These are phyloP conservation scores for Andrena cerasifolii DNA, from an alignment of 1,140 invertebrate species.

Conservation along the genomic window DNA sequence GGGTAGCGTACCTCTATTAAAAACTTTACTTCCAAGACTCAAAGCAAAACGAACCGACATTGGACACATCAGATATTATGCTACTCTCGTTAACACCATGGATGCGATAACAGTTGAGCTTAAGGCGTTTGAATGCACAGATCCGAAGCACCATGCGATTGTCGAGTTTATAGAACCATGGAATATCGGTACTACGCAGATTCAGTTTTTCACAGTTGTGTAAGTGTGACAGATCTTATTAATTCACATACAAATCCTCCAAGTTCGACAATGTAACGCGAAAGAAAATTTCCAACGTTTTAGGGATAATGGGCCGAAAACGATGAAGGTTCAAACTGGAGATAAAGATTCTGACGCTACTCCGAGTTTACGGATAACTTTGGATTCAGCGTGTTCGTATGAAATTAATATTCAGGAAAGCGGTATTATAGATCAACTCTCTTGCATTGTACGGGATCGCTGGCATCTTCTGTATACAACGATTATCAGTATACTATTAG, in stretches of 20 bases:
- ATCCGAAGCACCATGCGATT: slow-evolving; percentile 82
- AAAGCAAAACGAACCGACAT: slow-evolving; percentile 47
- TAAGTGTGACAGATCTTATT: slow-evolving; percentile 57
- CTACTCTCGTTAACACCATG: slow-evolving; percentile 62
- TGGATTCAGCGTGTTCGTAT: slow-evolving; percentile 85
- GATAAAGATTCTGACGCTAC: slow-evolving; percentile 75
- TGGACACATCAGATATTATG: slow-evolving; percentile 71
- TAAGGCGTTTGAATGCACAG: slow-evolving; percentile 74
- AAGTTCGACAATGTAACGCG: too few relatives aligned
- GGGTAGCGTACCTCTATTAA: slow-evolving; percentile 36
- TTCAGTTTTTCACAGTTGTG: slow-evolving; percentile 85
- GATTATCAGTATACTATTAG: slow-evolving; percentile 72
- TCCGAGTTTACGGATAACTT: slow-evolving; percentile 81
- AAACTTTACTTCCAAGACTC: slow-evolving; percentile 39
- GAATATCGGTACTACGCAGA: slow-evolving; percentile 84
- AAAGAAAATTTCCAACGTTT: slow-evolving; percentile 25
- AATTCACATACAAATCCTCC: too few relatives aligned
- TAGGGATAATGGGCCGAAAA: slow-evolving; percentile 80
- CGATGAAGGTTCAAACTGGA: slow-evolving; percentile 81
- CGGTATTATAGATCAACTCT: slow-evolving; percentile 72
- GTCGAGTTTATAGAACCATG: slow-evolving; percentile 86
- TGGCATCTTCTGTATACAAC: slow-evolving; percentile 76
- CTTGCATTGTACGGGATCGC: slow-evolving; percentile 74
- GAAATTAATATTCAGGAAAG: slow-evolving; percentile 75
- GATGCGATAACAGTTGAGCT: slow-evolving; percentile 70